A percentile compares a stretch with the other conserved stretches of the same genome.
phyloP scores from a whole-genome alignment of 2,888 invertebrate genomes.

The Drosophila anomalata region DNA sequence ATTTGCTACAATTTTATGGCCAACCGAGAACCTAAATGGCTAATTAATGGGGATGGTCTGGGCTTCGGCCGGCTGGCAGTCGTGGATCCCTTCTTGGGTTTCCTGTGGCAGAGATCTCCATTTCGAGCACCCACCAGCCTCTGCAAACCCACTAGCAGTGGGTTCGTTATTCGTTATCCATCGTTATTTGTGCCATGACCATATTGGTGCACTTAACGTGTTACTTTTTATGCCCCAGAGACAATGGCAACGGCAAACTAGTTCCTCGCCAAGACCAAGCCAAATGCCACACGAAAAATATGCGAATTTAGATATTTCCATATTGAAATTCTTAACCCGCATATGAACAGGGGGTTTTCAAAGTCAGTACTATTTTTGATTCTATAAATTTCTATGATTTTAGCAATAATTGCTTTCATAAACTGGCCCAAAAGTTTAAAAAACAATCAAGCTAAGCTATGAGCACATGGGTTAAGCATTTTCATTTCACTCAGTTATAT shows the following conservation, averaged over 20 bases:
- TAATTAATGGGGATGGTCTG: conserved; percentile 30
- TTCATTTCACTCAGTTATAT: conserved; percentile 18
- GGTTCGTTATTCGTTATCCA: too few species aligned
- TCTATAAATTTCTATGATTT: neutral
- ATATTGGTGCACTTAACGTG: conserved; percentile 59
- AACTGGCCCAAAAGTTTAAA: neutral
- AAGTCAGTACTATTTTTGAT: neutral
- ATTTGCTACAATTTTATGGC: conserved; percentile 41
- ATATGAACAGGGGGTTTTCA: neutral
- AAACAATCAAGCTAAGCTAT: neutral
- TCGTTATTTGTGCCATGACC: conserved; percentile 64
- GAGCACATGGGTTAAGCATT: conserved; percentile 20
- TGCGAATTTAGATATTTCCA: conserved; percentile 43
- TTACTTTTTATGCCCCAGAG: conserved; percentile 51
- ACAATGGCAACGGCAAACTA: conserved; percentile 36
- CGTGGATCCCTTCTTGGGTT: conserved; percentile 37
- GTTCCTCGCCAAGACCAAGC: conserved; percentile 26
- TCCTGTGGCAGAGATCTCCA: conserved; percentile 2
- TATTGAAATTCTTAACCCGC: conserved; percentile 49
- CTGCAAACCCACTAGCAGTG: neutral
- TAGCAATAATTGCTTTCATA: neutral
- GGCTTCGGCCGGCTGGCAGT: conserved; percentile 40
- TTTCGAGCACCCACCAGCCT: conserved; percentile 21
- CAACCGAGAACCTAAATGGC: conserved; percentile 18
- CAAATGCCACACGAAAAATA: conserved; percentile 23